phyloP scores from a whole-genome alignment of 2,888 invertebrate genomes.

The Noctua janthina region DNA sequence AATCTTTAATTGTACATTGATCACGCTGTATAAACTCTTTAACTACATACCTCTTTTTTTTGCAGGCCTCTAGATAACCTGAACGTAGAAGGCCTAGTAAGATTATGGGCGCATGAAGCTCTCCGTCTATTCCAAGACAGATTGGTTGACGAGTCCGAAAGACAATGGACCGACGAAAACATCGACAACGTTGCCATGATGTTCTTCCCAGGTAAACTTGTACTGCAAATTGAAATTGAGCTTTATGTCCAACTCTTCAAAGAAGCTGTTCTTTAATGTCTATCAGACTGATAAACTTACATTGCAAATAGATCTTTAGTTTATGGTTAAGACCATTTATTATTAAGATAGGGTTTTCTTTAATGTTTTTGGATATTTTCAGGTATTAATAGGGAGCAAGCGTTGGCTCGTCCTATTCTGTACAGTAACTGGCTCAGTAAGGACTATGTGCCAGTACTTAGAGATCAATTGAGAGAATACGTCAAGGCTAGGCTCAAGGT shows the following conservation, averaged over 20 bases:
- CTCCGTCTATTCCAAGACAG: slow-evolving; percentile 98
- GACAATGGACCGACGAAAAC: slow-evolving; percentile 99
- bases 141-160: slow-evolving; percentile 97
- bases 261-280: background rate
- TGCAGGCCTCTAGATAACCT: slow-evolving; percentile 96
- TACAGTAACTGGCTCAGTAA: slow-evolving; percentile 99
- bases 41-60: background rate
- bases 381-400: slow-evolving; percentile 95
- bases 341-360: slow-evolving; percentile 1
- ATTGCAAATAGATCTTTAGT: background rate
- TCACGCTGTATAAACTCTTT: background rate
- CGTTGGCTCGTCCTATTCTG: slow-evolving; percentile 97
- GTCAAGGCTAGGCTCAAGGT: slow-evolving; percentile 98
- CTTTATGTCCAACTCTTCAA: background rate
- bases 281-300: background rate
- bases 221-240: slow-evolving; percentile 17
- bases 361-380: slow-evolving; percentile 70
- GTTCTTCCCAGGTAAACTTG: slow-evolving; percentile 95
- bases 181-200: slow-evolving; percentile 97
- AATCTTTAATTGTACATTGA: background rate
- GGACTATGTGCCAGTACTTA: slow-evolving; percentile 98
- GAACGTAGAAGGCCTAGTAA: slow-evolving; percentile 97
- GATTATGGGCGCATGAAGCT: slow-evolving; percentile 99
- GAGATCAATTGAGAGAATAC: slow-evolving; percentile 98
- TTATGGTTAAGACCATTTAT: fast-evolving